Evolutionary conservation across 2,888 invertebrate genomes (phyloP).

Genomic region (Psylliodes chrysocephalus): DNA sequence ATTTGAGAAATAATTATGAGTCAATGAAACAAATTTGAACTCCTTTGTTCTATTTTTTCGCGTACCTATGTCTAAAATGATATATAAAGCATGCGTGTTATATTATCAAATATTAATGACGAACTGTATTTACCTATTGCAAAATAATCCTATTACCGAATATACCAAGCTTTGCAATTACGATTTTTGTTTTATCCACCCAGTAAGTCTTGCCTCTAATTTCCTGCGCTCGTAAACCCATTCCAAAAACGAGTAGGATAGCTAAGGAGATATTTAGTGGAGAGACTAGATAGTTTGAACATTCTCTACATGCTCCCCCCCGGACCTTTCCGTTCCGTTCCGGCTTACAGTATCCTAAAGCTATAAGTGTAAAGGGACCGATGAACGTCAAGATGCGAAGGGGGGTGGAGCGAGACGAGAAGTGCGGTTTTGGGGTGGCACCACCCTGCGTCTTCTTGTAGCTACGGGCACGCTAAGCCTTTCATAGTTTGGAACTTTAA

Average conservation of each 20-base stretch:
- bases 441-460: constrained; percentile 50
- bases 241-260: constrained; percentile 45
- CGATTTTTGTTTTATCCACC: constrained; percentile 4
- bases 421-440: constrained; percentile 44
- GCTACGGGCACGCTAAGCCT: constrained; percentile 61
- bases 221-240: constrained; percentile 28
- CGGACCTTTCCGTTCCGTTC: constrained; percentile 39
- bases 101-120: too few species aligned
- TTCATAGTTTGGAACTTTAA: constrained; percentile 65
- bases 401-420: constrained; percentile 43
- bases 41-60: too few species aligned
- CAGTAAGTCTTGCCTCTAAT: constrained; percentile 13
- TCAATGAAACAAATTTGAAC: too few species aligned
- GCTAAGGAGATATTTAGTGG: constrained; percentile 46
- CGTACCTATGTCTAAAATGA: too few species aligned
- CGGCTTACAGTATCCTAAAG: constrained; percentile 60
- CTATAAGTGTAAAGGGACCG: constrained; percentile 58
- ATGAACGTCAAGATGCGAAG: constrained; percentile 21
- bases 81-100: too few species aligned
- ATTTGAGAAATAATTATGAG: too few species aligned
- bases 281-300: constrained; percentile 48
- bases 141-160: too few species aligned
- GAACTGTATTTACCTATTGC: too few species aligned
- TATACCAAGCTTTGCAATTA: too few species aligned
- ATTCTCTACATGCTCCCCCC: constrained; percentile 41